Evolutionary conservation across 2,888 invertebrate species (phyloP).

Genomic region (Rhimphoctona megacephalus): DNA sequence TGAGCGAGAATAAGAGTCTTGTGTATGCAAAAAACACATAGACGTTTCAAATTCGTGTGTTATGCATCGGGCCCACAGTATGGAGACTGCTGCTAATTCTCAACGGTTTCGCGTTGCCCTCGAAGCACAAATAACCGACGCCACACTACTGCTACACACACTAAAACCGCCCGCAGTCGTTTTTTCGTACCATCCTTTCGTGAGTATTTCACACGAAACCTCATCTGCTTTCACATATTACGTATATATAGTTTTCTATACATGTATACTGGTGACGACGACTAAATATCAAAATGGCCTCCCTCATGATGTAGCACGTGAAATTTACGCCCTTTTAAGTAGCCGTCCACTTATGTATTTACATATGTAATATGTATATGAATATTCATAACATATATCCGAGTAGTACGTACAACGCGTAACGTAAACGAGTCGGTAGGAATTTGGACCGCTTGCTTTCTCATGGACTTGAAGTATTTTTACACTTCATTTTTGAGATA

Average conservation of each 20-base stretch:
- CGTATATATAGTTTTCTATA: constrained; percentile 13
- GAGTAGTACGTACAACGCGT: background rate
- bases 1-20: constrained; percentile 25
- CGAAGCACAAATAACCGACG: constrained; percentile 72
- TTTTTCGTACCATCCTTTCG: constrained; percentile 69
- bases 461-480: background rate
- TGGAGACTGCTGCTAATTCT: constrained; percentile 71
- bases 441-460: constrained; percentile 24
- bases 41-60: constrained; percentile 54
- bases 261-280: constrained; percentile 26
- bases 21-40: constrained; percentile 33
- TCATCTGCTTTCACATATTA: constrained; percentile 69
- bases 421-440: constrained; percentile 7
- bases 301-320: background rate
- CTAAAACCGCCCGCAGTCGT: constrained; percentile 55
- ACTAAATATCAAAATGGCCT: constrained; percentile 12
- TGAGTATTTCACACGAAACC: constrained; percentile 69
- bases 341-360: background rate
- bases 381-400: constrained; percentile 31
- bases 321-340: background rate
- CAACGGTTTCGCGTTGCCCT: constrained; percentile 72
- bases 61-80: constrained; percentile 52
- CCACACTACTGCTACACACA: constrained; percentile 56
- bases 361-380: constrained; percentile 18
- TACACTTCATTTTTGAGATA: background rate